A percentile compares a stretch with the other conserved stretches of the same genome.
Evolutionary conservation across 1,140 invertebrate species (phyloP).

Genomic region (Saccostrea glomerata): DNA sequence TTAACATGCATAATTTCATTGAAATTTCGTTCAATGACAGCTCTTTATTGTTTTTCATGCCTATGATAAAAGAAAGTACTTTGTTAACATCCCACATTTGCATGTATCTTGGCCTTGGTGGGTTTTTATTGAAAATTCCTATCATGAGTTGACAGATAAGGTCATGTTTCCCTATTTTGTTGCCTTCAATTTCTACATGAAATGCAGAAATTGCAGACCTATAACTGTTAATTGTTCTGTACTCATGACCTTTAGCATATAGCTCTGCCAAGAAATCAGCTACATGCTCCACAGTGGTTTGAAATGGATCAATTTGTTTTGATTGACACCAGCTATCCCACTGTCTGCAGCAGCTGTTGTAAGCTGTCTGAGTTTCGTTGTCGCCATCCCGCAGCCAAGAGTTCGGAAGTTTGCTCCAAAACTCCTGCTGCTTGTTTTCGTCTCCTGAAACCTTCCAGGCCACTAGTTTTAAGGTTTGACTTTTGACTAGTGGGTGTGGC

Average conservation of each 20-base stretch:
- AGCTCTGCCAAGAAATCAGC: slow-evolving; percentile 39
- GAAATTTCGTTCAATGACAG: neutral
- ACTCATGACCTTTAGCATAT: slow-evolving; percentile 34
- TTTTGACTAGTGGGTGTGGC: slow-evolving; percentile 38
- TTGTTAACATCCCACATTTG: slow-evolving; percentile 16
- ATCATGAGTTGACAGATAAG: slow-evolving; percentile 39
- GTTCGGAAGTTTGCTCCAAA: slow-evolving; percentile 41
- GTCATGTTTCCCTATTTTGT: slow-evolving; percentile 34
- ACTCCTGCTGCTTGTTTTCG: neutral
- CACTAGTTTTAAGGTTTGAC: slow-evolving; percentile 30
- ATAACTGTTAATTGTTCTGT: slow-evolving; percentile 49
- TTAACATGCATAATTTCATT: neutral
- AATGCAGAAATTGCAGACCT: slow-evolving; percentile 49
- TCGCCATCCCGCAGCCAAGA: slow-evolving; percentile 45
- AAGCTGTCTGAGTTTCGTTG: slow-evolving; percentile 51
- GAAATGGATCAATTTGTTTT: slow-evolving; percentile 53
- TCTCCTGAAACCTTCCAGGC: slow-evolving; percentile 47
- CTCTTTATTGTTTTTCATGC: neutral
- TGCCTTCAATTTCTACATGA: slow-evolving; percentile 42
- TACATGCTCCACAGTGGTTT: slow-evolving; percentile 46
- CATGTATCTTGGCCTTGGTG: slow-evolving; percentile 36
- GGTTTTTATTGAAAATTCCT: slow-evolving; percentile 44
- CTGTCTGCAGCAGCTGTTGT: slow-evolving; percentile 51
- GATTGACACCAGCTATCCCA: slow-evolving; percentile 54
- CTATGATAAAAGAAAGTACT: neutral